A percentile compares a stretch with the other conserved stretches of the same genome.
These are phyloP conservation scores for Podarcis cretensis DNA, from an alignment of 2,113 vertebrate species.

Conservation along the genomic window DNA sequence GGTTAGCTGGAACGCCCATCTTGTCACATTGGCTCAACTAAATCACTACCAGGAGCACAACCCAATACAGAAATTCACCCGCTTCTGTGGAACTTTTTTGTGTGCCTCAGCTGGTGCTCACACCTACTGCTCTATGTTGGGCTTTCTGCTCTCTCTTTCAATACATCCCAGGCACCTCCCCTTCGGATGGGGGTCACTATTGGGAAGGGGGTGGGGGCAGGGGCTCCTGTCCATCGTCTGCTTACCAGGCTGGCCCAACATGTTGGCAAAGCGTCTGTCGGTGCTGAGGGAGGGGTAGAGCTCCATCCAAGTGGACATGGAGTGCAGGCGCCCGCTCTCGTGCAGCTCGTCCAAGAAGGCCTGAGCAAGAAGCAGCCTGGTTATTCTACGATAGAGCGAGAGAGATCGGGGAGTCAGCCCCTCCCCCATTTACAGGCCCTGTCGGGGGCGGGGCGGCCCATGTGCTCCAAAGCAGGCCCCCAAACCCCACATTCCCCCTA, in stretches of 20 bases:
- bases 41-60: background rate
- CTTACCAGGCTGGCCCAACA: constrained; percentile 82
- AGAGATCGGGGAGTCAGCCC: constrained; percentile 44
- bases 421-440: constrained; percentile 2
- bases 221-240: constrained; percentile 40
- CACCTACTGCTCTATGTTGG: too few relatives aligned
- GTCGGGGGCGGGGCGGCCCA: background rate
- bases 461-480: background rate
- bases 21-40: background rate
- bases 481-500: background rate
- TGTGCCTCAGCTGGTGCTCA: background rate
- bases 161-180: background rate
- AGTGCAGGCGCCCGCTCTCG: constrained; percentile 78
- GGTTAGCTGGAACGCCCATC: background rate
- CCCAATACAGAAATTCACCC: background rate
- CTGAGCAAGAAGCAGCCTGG: constrained; percentile 64
- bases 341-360: constrained; percentile 80
- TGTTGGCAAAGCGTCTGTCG: constrained; percentile 78
- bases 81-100: background rate
- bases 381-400: constrained; percentile 49
- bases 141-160: background rate
- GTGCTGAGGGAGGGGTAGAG: constrained; percentile 78
- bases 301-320: constrained; percentile 82
- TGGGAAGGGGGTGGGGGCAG: background rate
- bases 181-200: too few relatives aligned